Evolutionary conservation across 2,113 vertebrate genomes (phyloP).

Genomic region (Embiotoca jacksoni): DNA sequence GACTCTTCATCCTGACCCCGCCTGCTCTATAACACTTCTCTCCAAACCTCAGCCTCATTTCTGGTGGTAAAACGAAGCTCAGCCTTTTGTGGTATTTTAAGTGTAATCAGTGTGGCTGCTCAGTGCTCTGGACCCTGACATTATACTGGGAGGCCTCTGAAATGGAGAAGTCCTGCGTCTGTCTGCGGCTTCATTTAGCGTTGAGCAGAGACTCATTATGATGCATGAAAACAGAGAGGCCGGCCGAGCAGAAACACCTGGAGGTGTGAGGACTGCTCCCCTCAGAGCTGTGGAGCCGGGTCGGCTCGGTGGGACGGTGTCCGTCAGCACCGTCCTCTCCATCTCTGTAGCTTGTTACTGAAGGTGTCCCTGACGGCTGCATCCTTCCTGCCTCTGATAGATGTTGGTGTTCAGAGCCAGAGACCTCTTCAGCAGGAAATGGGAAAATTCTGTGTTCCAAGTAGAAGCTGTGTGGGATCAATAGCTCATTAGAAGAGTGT

Average conservation of each 20-base stretch:
- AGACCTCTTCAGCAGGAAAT: slow-evolving; percentile 37
- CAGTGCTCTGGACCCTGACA: slow-evolving; percentile 14
- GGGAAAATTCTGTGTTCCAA: slow-evolving; percentile 25
- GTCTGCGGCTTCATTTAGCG: slow-evolving; percentile 23
- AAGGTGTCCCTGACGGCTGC: background rate
- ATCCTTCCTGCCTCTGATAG: slow-evolving; percentile 27
- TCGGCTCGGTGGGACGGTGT: slow-evolving; percentile 32
- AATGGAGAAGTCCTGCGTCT: slow-evolving; percentile 31
- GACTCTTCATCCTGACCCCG: background rate
- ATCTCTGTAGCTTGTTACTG: slow-evolving; percentile 30
- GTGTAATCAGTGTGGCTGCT: slow-evolving; percentile 2
- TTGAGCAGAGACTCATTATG: slow-evolving; percentile 16
- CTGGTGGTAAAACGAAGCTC: background rate
- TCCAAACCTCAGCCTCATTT: slow-evolving; percentile 20
- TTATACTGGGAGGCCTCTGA: slow-evolving; percentile 16
- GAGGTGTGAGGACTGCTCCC: slow-evolving; percentile 7
- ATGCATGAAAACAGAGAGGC: background rate
- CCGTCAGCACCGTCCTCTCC: slow-evolving; percentile 44
- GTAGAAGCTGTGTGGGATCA: slow-evolving; percentile 6
- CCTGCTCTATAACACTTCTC: background rate
- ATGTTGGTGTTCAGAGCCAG: slow-evolving; percentile 33
- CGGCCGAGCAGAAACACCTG: background rate
- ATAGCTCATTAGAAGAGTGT: slow-evolving; percentile 48
- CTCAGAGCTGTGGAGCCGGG: background rate
- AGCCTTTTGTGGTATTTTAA: background rate